Conservation (phyloP, 2,888 invertebrate genomes). For the Bhutanitis thaidina region DNA sequence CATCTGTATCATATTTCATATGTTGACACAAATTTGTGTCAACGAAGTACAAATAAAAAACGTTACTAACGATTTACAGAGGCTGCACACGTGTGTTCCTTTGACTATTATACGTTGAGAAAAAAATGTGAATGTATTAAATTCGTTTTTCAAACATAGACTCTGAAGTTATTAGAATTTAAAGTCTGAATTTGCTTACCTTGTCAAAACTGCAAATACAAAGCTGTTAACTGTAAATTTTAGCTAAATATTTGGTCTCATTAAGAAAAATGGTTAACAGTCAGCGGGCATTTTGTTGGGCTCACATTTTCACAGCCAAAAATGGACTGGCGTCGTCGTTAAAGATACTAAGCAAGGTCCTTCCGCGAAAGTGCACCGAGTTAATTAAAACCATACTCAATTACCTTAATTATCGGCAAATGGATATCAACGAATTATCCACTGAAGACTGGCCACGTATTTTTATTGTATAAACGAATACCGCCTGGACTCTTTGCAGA, state of each 20-base stretch:
- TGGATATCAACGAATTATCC: conserved; percentile 24
- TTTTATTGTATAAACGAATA: background rate
- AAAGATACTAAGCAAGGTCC: conserved; percentile 19
- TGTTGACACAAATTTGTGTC: conserved; percentile 64
- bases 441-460: background rate
- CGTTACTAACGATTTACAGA: conserved; percentile 58
- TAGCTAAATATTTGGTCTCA: conserved; percentile 59
- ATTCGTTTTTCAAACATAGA: background rate
- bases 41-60: conserved; percentile 52
- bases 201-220: conserved; percentile 24
- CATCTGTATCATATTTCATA: conserved; percentile 56
- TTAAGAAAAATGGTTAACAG: conserved; percentile 32
- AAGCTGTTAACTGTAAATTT: conserved; percentile 48
- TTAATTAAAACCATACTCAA: conserved; percentile 30
- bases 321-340: conserved; percentile 21
- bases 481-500: conserved; percentile 1
- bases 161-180: background rate
- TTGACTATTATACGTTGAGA: conserved; percentile 40
- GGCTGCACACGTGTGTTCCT: conserved; percentile 62
- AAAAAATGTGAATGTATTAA: conserved; percentile 25
- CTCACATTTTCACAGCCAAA: conserved; percentile 19
- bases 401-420: conserved; percentile 31
- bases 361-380: conserved; percentile 28
- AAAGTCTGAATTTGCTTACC: conserved; percentile 7
- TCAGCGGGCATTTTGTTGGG: conserved; percentile 2